Conservation (phyloP, 2,113 vertebrate species). For the Tinamus guttatus region DNA sequence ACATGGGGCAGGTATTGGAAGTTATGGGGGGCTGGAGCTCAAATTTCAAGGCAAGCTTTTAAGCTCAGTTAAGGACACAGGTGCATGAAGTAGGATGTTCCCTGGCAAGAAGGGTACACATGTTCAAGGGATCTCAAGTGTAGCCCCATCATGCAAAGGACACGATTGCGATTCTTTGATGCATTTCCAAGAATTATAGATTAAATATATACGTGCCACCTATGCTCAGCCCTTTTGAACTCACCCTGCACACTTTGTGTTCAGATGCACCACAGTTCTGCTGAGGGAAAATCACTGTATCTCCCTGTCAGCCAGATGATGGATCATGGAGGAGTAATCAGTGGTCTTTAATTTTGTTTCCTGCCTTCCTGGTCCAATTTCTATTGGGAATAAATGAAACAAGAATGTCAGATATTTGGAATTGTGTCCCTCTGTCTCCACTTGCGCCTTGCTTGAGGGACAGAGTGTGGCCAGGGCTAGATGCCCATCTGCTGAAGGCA, state of each 20-base stretch:
- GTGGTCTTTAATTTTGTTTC: neutral
- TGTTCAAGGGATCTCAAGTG: neutral
- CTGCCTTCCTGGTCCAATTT: neutral
- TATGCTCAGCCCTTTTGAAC: neutral
- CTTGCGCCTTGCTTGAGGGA: rapidly evolving
- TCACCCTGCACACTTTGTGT: neutral
- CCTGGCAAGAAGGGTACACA: neutral
- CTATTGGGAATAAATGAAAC: neutral
- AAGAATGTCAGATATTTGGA: neutral
- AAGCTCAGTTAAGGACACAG: neutral
- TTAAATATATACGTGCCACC: neutral
- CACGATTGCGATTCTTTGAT: no score
- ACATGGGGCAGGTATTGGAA: neutral
- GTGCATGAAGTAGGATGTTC: neutral
- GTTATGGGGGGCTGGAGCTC: neutral
- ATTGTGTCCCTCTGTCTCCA: neutral
- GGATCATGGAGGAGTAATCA: neutral
- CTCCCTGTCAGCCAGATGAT: neutral
- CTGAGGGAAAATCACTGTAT: no score
- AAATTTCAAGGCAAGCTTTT: neutral
- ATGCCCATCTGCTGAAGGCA: neutral
- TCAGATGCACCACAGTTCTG: neutral
- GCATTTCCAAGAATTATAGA: neutral
- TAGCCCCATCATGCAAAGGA: neutral
- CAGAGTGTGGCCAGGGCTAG: neutral